Evolutionary conservation across 2,113 vertebrate genomes (phyloP).

Genomic region (Bufo gargarizans): DNA sequence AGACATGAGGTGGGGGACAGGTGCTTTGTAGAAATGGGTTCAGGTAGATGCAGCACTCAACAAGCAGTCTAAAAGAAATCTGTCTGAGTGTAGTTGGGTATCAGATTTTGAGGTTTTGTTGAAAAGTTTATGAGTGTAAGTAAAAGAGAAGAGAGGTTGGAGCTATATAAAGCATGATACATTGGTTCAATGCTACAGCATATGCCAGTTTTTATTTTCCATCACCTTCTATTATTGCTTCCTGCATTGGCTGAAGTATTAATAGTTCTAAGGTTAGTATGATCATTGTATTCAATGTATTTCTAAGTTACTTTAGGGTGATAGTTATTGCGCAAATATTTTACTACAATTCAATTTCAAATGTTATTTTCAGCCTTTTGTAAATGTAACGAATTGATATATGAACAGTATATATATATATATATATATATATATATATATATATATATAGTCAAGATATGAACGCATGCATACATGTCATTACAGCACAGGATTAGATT

Average conservation of each 20-base stretch:
- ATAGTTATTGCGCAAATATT: constrained; percentile 43
- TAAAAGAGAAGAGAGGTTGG: neutral
- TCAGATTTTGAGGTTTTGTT: neutral
- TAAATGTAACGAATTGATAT: neutral
- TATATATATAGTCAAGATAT: neutral
- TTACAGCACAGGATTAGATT: neutral
- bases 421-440: neutral
- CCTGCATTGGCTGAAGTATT: constrained; percentile 31
- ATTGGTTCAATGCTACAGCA: constrained; percentile 36
- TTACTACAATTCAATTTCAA: neutral
- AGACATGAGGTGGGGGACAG: constrained; percentile 43
- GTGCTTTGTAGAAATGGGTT: neutral
- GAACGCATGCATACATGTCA: neutral
- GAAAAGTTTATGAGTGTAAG: neutral
- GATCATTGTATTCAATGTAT: constrained; percentile 13
- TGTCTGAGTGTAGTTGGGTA: neutral
- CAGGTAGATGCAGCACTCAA: constrained; percentile 69
- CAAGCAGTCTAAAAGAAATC: constrained; percentile 65
- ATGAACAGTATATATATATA: neutral
- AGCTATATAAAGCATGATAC: constrained; percentile 2
- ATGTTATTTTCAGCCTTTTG: neutral
- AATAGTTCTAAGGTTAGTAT: neutral
- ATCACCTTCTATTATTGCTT: constrained; percentile 49
- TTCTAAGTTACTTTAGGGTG: neutral
- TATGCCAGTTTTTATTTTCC: constrained; percentile 10